Percentiles rank a stretch among this genome's conserved stretches.
Conservation (phyloP, 2,888 invertebrate species). For the Epirrhoe alternata region DNA sequence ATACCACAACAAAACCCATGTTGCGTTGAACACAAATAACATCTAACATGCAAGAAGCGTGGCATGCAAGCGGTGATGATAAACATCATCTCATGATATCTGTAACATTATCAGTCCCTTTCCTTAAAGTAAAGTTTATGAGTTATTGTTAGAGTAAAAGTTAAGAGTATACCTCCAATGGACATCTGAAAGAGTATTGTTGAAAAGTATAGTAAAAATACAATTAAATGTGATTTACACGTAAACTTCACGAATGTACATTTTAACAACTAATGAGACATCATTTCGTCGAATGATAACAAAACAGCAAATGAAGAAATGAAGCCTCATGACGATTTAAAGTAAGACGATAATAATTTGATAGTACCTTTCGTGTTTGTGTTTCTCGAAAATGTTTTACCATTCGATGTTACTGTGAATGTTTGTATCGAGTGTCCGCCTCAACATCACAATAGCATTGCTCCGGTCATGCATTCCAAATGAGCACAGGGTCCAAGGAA, state of each 20-base stretch:
- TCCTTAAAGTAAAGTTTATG: slow-evolving; percentile 66
- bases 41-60: slow-evolving; percentile 55
- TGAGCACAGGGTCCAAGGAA: slow-evolving; percentile 76
- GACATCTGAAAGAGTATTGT: slow-evolving; percentile 71
- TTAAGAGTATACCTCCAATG: slow-evolving; percentile 71
- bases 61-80: slow-evolving; percentile 72
- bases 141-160: slow-evolving; percentile 77
- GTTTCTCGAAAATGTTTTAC: slow-evolving; percentile 79
- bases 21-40: slow-evolving; percentile 61
- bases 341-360: slow-evolving; percentile 74
- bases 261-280: slow-evolving; percentile 62
- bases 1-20: slow-evolving; percentile 73
- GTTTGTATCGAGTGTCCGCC: slow-evolving; percentile 69
- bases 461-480: slow-evolving; percentile 77
- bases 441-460: slow-evolving; percentile 73
- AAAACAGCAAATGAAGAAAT: slow-evolving; percentile 49
- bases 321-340: slow-evolving; percentile 57
- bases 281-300: slow-evolving; percentile 57
- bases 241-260: slow-evolving; percentile 63
- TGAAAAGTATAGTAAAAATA: slow-evolving; percentile 63
- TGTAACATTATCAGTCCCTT: slow-evolving; percentile 62
- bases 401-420: slow-evolving; percentile 77
- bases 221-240: slow-evolving; percentile 58
- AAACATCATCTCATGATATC: slow-evolving; percentile 60
- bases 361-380: slow-evolving; percentile 81